A percentile compares a stretch with the other conserved stretches of the same genome.
phyloP scores from a whole-genome alignment of 2,797 vertebrate genomes.

The Acanthurus lineatus region DNA sequence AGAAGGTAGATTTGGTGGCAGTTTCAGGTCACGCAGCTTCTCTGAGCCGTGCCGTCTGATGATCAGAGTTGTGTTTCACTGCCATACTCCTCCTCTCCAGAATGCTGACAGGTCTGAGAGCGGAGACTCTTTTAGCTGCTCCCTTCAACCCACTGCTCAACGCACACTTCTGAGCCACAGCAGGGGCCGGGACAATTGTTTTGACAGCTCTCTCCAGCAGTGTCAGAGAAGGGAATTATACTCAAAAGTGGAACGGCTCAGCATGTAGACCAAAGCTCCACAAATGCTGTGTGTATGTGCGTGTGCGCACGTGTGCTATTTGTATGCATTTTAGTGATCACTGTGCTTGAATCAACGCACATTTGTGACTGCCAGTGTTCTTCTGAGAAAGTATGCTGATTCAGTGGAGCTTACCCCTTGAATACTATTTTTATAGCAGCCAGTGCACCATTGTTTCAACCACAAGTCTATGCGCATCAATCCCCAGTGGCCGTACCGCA shows the following conservation, averaged over 20 bases:
- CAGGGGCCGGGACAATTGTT: conserved; percentile 80
- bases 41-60: conserved; percentile 64
- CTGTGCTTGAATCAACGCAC: conserved; percentile 14
- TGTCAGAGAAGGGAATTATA: conserved; percentile 78
- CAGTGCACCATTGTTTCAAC: conserved; percentile 78
- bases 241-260: conserved; percentile 66
- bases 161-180: conserved; percentile 76
- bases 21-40: conserved; percentile 73
- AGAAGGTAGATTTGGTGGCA: conserved; percentile 63
- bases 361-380: conserved; percentile 53
- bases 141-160: conserved; percentile 72
- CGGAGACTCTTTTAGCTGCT: conserved; percentile 71
- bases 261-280: conserved; percentile 46
- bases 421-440: conserved; percentile 80
- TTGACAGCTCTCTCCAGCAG: conserved; percentile 83
- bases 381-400: conserved; percentile 72
- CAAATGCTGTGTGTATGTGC: conserved; percentile 7
- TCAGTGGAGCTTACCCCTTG: conserved; percentile 62
- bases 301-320: neutral
- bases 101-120: conserved; percentile 76
- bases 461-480: conserved; percentile 77
- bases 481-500: conserved; percentile 68
- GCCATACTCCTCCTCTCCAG: conserved; percentile 51
- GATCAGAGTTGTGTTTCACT: conserved; percentile 64
- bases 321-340: conserved; percentile 15